phyloP scores from a whole-genome alignment of 2,797 vertebrate genomes.

The Threskiornis aethiopicus region DNA sequence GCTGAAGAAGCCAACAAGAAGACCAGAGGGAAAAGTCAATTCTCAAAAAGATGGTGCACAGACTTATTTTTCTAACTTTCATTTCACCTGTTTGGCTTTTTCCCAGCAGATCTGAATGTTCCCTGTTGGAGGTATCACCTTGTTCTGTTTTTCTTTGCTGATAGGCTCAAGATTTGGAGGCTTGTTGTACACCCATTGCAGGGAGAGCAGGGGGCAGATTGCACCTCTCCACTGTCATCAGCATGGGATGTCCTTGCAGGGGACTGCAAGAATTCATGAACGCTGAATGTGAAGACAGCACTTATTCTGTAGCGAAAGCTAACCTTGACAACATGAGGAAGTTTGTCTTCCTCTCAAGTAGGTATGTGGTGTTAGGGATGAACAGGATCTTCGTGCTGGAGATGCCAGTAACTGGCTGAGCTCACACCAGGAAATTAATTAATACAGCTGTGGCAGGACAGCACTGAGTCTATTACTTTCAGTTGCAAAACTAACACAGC shows the following conservation, averaged over 20 bases:
- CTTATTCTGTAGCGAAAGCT: neutral
- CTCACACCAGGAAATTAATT: neutral
- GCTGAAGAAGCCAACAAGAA: neutral
- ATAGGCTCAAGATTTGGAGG: neutral
- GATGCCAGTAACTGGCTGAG: neutral
- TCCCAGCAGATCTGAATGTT: neutral
- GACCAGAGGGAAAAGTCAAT: neutral
- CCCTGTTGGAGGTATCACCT: neutral
- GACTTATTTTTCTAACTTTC: neutral
- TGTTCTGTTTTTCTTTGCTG: neutral
- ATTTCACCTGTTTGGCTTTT: neutral
- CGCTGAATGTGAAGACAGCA: neutral
- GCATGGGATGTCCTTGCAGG: neutral
- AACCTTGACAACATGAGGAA: neutral
- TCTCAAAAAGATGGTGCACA: neutral
- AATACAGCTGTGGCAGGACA: neutral
- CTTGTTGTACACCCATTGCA: rapidly evolving
- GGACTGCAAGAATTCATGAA: neutral
- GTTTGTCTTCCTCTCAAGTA: neutral
- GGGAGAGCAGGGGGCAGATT: neutral
- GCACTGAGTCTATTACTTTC: neutral
- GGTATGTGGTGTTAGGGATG: neutral
- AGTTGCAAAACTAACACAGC: neutral
- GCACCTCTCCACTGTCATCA: neutral
- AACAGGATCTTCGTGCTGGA: neutral